Percentiles rank a stretch among this genome's conserved stretches.
These are phyloP conservation scores for Pteronura brasiliensis DNA, from an alignment of 2,113 vertebrate genomes.

Conservation along the genomic window DNA sequence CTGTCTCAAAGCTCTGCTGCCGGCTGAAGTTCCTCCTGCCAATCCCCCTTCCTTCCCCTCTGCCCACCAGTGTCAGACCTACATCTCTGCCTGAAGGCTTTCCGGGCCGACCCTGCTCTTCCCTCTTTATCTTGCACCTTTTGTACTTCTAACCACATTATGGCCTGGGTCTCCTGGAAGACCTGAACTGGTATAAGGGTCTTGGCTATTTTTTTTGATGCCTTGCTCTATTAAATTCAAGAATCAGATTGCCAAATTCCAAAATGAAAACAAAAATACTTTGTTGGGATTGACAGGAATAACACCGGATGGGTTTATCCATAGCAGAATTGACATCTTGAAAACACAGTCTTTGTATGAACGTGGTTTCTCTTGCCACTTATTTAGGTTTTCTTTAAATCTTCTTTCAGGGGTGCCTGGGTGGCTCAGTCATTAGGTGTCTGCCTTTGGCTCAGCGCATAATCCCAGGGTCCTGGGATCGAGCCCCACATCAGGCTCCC, in stretches of 20 bases:
- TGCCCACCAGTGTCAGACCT: not conserved
- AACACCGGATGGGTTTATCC: not conserved
- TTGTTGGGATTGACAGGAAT: not conserved
- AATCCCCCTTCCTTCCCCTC: not conserved
- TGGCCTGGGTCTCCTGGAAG: not conserved
- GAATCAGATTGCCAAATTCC: not conserved
- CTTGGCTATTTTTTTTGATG: not conserved
- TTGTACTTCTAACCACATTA: not conserved
- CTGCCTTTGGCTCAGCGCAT: too few species aligned
- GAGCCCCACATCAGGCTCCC: too few species aligned
- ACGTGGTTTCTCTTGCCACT: not conserved
- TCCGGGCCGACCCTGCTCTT: not conserved
- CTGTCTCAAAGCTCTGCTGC: not conserved
- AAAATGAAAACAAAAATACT: not conserved
- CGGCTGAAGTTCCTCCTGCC: not conserved
- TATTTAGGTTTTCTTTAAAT: not conserved
- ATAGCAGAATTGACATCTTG: not conserved
- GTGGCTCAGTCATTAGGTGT: too few species aligned
- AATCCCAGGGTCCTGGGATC: too few species aligned
- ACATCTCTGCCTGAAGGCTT: not conserved
- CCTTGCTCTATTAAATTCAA: not conserved
- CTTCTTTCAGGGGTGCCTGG: not conserved
- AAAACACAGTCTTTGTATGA: not conserved
- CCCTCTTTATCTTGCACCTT: not conserved
- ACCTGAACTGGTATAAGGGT: not conserved